Percentiles rank a stretch among this genome's conserved stretches.
Evolutionary conservation across 2,797 vertebrate species (phyloP).

Genomic region (Enteromius afrohamiltoni): DNA sequence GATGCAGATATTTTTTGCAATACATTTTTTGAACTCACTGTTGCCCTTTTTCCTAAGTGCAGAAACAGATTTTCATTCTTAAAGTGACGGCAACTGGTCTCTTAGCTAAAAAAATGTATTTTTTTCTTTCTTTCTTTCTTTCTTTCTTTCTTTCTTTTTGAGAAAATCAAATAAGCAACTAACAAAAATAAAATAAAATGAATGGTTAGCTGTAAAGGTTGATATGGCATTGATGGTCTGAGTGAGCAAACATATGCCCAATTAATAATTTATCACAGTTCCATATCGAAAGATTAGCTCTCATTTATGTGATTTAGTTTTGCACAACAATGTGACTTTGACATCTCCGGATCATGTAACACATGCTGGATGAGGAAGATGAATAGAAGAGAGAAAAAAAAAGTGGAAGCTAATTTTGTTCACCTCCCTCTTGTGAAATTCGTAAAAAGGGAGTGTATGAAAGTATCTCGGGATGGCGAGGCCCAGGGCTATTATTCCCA

Average conservation of each 20-base stretch:
- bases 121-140: too few relatives aligned
- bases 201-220: not conserved
- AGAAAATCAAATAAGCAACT: not conserved
- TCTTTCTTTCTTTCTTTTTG: too few relatives aligned
- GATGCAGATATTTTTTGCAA: not conserved
- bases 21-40: not conserved
- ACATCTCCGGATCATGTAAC: not conserved
- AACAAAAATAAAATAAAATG: not conserved
- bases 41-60: not conserved
- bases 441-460: conserved; percentile 69
- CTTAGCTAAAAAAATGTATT: not conserved
- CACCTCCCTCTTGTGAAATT: conserved; percentile 67
- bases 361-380: conserved; percentile 7
- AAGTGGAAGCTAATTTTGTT: conserved; percentile 67
- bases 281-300: conserved; percentile 78
- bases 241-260: too few relatives aligned
- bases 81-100: not conserved
- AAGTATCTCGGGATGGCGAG: conserved; percentile 61
- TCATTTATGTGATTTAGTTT: conserved; percentile 65
- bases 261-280: conserved; percentile 63
- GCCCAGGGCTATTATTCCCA: conserved; percentile 82
- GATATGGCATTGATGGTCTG: not conserved
- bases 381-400: conserved; percentile 38
- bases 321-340: conserved; percentile 33
- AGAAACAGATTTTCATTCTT: conserved; percentile 10